A percentile compares a stretch with the other conserved stretches of the same genome.
These are phyloP conservation scores for Nannoperca australis DNA, from an alignment of 2,797 vertebrate genomes.

Conservation along the genomic window DNA sequence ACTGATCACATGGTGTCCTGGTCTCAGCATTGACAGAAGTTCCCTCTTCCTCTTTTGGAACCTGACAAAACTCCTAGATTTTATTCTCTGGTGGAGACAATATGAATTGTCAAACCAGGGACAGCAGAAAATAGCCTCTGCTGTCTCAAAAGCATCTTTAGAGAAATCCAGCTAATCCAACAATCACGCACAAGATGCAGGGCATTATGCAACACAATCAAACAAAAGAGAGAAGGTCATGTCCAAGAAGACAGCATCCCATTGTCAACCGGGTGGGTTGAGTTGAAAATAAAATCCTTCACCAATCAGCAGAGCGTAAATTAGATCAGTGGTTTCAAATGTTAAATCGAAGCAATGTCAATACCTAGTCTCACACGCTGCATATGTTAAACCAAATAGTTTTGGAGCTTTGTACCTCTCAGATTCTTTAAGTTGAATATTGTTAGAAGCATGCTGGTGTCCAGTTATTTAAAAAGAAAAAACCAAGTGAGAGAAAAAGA, in stretches of 20 bases:
- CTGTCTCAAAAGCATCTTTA: slow-evolving; percentile 16
- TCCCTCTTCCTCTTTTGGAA: slow-evolving; percentile 10
- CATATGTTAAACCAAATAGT: not conserved
- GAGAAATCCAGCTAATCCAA: slow-evolving; percentile 36
- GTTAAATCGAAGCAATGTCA: slow-evolving; percentile 9
- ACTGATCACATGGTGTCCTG: slow-evolving; percentile 5
- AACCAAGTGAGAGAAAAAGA: slow-evolving; percentile 4
- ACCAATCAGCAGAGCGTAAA: not conserved
- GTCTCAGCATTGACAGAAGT: slow-evolving; percentile 5
- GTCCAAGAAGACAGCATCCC: not conserved
- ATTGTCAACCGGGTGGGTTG: not conserved
- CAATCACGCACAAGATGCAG: slow-evolving; percentile 4
- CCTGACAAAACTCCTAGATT: slow-evolving; percentile 34
- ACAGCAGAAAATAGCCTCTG: slow-evolving; percentile 13
- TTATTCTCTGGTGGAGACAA: slow-evolving; percentile 26
- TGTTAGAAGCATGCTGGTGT: not conserved
- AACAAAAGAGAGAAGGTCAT: not conserved
- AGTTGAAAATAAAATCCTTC: slow-evolving; percentile 3
- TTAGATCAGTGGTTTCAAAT: slow-evolving; percentile 6
- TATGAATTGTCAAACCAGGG: slow-evolving; percentile 14
- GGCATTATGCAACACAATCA: not conserved
- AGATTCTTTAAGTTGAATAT: slow-evolving; percentile 9
- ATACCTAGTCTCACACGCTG: slow-evolving; percentile 14
- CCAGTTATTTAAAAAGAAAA: slow-evolving; percentile 26
- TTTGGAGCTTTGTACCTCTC: not conserved